Conservation (phyloP, 2,797 vertebrate genomes). For the Gymnothorax reevesii region DNA sequence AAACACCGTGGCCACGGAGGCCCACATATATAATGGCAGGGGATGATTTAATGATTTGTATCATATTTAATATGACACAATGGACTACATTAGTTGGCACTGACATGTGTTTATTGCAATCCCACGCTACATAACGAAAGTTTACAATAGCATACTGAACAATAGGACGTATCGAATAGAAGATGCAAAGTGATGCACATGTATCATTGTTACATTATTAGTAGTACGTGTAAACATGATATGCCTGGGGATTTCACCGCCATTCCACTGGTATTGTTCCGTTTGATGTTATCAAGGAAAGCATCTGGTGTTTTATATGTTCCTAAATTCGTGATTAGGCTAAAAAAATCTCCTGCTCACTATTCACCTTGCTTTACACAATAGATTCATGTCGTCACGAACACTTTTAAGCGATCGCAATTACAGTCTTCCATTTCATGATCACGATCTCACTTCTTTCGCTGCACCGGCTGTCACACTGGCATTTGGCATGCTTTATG, state of each 20-base stretch:
- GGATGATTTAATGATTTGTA: neutral
- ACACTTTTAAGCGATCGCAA: constrained; percentile 53
- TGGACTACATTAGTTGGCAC: constrained; percentile 11
- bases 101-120: neutral
- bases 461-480: neutral
- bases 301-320: constrained; percentile 37
- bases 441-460: constrained; percentile 48
- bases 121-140: neutral
- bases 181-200: neutral
- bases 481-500: neutral
- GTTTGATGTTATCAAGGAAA: constrained; percentile 57
- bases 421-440: constrained; percentile 52
- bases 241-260: constrained; percentile 15
- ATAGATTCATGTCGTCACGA: constrained; percentile 62
- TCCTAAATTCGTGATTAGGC: constrained; percentile 45
- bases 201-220: neutral
- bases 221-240: neutral
- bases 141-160: constrained; percentile 4
- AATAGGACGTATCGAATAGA: neutral
- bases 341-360: constrained; percentile 40
- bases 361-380: constrained; percentile 48
- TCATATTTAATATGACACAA: constrained; percentile 14
- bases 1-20: neutral
- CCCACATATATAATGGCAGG: neutral
- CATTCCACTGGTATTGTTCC: neutral